Evolutionary conservation across 2,797 vertebrate species (phyloP), one percentile per base, ranked within the genome.

Genomic region (Periophthalmus magnuspinnatus): DNA sequence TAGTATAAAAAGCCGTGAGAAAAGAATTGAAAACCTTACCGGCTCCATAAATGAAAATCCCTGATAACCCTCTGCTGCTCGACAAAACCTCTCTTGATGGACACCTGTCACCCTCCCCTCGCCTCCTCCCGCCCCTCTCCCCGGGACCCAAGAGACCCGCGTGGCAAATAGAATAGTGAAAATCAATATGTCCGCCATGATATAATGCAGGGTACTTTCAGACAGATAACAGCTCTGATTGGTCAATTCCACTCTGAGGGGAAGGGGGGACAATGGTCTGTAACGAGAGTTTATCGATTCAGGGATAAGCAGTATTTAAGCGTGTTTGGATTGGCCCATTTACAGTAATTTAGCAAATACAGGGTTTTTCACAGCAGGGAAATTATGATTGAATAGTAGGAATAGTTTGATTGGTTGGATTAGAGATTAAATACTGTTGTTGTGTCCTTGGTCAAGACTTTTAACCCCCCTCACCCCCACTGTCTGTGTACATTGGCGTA

Each of bases 151-250:
- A 19, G 41, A 41, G 62, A 50, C 24, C 16, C 5, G 45, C 14
- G 63, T 14, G 50, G 60, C 71, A 81, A 70, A 73, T 59, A 52
- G 68, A 78, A 87, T 81, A 82, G 65, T 82, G 68, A 71, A 86
- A 91, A 92, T 92, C 86, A 81, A 91, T 90, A 78, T 17, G 38
- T 28, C 60, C 65, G 67, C 69, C 82, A 76, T 89, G 65, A 69
- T 74, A 77, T 71, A 77, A 79, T 70, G 82, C 58, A 56, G 75
- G 82, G 83, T 78, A 83, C 83, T 83, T 80, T 55, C 69, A 38
- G 78, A 48, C 65, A 77, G 89, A 90, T 84, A 80, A 89, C 78
- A 52, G 36, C 70, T 64, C 72, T 69, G 80, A 89, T 81, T 77
- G 81, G 77, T 85, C 79, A 36, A 61, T 84, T 85, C 72, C 81